Base-by-base conservation (phyloP, 1,140 invertebrate species). In the Diabrotica virgifera region DNA sequence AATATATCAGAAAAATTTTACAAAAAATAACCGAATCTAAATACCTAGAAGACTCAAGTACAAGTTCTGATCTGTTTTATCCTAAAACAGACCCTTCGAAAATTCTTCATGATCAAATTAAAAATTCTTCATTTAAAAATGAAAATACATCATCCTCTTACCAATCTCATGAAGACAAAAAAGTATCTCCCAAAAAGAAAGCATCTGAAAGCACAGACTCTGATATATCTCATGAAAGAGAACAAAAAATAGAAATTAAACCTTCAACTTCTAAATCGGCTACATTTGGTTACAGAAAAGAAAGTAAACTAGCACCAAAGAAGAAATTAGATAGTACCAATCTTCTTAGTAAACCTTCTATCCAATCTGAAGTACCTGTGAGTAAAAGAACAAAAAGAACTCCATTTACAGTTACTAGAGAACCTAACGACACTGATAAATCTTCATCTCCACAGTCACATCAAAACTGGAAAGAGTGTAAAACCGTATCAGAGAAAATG, bases 1-100 rank as follows among this genome's bases (percentile, higher is more conserved):
- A 62, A 24, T 78, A 73, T 57, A 65, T 76, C 5, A 71, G 70
- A 51, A 76, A 74, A 68, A 71, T 78, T 62, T 62, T 75, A 0
- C 57, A 68, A 13, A 75, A 75, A 68, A 71, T 77, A 24, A 56
- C 66, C 14, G 62, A 75, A 12, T 61, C 55, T 7, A 71, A 71
- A 36, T 71, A 71, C 52, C 53, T 51, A 36, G 63, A 65, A 40
- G 66, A 69, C 54, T 60, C 62, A n/a, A 70, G 56, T 24, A 67
- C 58, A 8, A 71, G 67, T 66, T 72, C 72, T 0, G 68, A 74
- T 10, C 55, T 72, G 24, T 73, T 73, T 65, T 53, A 55, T 12
- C 72, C 64, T 37, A 73, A 67, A 24, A 64, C 67, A 69, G 63
- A 60, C 59, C 10, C 7, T 12, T 54, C 13, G 2, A 57, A 40